phyloP scores from a whole-genome alignment of 2,113 vertebrate species.

The Cygnus buccinator region DNA sequence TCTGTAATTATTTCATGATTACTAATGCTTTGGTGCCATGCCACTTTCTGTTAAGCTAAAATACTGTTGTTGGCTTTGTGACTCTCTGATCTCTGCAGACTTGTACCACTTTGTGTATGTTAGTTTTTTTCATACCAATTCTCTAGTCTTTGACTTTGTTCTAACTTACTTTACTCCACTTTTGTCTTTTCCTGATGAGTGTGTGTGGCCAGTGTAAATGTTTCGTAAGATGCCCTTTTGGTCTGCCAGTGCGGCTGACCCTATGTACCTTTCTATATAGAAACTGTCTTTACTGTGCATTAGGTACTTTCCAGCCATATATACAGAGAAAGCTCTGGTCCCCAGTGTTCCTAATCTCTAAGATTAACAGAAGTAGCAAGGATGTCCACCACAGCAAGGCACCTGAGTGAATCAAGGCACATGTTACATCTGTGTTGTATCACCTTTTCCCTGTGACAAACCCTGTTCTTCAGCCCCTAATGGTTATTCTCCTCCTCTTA shows the following conservation, averaged over 20 bases:
- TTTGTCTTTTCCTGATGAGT: not conserved
- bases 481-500: not conserved
- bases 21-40: slow-evolving; percentile 20
- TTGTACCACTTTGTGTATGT: not conserved
- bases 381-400: accelerated
- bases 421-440: accelerated
- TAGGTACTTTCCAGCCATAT: not conserved
- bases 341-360: not conserved
- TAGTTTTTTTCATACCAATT: not conserved
- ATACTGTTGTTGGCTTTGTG: slow-evolving; percentile 5
- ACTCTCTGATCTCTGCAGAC: slow-evolving; percentile 4
- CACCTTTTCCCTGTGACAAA: not conserved
- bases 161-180: not conserved
- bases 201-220: not conserved
- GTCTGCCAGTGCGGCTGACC: not conserved
- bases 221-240: accelerated
- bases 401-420: not conserved
- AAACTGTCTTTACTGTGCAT: not conserved
- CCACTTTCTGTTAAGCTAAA: slow-evolving; percentile 16
- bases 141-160: not conserved
- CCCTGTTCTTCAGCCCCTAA: not conserved
- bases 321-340: not conserved
- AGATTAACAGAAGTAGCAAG: not conserved
- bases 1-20: slow-evolving; percentile 60
- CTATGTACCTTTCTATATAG: accelerated